Conservation (phyloP, 1,140 invertebrate species). For the Hyles euphorbiae region DNA sequence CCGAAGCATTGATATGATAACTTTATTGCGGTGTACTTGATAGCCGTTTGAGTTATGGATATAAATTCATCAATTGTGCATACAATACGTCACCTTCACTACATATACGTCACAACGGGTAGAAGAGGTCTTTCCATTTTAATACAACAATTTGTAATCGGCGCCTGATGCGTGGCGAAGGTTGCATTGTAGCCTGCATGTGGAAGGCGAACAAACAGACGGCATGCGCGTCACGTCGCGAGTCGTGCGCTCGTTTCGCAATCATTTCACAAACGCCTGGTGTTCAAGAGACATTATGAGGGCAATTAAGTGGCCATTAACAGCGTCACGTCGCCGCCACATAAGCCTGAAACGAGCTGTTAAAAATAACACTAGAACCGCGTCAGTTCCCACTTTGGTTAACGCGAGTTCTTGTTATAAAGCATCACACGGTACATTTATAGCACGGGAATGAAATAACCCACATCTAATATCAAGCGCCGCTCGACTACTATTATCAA, state of each 20-base stretch:
- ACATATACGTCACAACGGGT: no score
- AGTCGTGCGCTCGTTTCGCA: slow-evolving; percentile 17
- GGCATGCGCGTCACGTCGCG: slow-evolving; percentile 21
- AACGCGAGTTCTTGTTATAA: neutral
- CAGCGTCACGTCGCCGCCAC: slow-evolving; percentile 12
- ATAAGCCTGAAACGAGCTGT: slow-evolving; percentile 12
- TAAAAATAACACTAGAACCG: slow-evolving; percentile 14
- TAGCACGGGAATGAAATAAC: slow-evolving; percentile 13
- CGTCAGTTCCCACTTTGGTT: no score
- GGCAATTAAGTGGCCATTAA: slow-evolving; percentile 27
- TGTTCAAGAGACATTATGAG: slow-evolving; percentile 20
- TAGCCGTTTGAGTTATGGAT: no score
- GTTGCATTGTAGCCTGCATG: slow-evolving; percentile 14
- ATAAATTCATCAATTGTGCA: no score
- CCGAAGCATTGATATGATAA: no score
- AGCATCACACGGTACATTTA: slow-evolving; percentile 6
- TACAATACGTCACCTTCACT: no score
- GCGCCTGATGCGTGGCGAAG: slow-evolving; percentile 13
- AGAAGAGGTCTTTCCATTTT: no score
- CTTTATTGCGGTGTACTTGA: no score
- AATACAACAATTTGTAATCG: slow-evolving; percentile 7
- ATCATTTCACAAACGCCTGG: slow-evolving; percentile 18
- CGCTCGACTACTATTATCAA: no score
- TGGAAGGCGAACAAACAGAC: slow-evolving; percentile 7
- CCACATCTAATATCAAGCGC: slow-evolving; percentile 11